Percentiles rank a stretch among this genome's conserved stretches.
Conservation (phyloP, 2,888 invertebrate species). For the Belgica antarctica region DNA sequence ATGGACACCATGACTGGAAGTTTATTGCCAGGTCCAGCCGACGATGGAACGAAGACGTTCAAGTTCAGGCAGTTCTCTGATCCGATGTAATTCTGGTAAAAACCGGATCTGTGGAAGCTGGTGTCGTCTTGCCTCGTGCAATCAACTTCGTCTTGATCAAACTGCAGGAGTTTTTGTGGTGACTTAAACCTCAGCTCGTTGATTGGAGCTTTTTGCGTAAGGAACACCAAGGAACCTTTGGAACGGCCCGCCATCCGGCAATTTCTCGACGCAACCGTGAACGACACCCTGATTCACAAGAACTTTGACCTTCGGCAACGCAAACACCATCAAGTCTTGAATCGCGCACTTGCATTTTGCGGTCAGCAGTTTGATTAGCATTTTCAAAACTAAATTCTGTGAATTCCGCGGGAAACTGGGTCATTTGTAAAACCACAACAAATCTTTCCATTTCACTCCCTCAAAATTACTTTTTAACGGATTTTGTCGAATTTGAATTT, state of each 20-base stretch:
- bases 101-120: conserved; percentile 50
- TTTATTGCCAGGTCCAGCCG: background rate
- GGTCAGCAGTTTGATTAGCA: conserved; percentile 17
- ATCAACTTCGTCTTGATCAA: conserved; percentile 49
- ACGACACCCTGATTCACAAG: conserved; percentile 56
- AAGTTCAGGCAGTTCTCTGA: conserved; percentile 53
- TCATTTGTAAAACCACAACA: background rate
- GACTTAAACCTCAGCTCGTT: conserved; percentile 54
- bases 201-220: conserved; percentile 60
- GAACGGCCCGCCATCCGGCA: conserved; percentile 54
- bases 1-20: conserved; percentile 54
- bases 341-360: background rate
- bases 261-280: conserved; percentile 54
- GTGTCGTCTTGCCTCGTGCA: conserved; percentile 51
- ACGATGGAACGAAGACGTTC: conserved; percentile 52
- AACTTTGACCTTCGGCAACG: conserved; percentile 31
- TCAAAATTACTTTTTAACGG: background rate
- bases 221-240: conserved; percentile 59
- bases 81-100: conserved; percentile 48
- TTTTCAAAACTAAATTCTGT: too few species aligned
- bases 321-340: conserved; percentile 18
- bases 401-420: too few species aligned
- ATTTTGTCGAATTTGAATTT: background rate
- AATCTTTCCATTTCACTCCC: background rate
- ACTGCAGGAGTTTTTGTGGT: conserved; percentile 50